phyloP scores from a whole-genome alignment of 2,888 invertebrate genomes.

The Hirtodrosophila cameraria region DNA sequence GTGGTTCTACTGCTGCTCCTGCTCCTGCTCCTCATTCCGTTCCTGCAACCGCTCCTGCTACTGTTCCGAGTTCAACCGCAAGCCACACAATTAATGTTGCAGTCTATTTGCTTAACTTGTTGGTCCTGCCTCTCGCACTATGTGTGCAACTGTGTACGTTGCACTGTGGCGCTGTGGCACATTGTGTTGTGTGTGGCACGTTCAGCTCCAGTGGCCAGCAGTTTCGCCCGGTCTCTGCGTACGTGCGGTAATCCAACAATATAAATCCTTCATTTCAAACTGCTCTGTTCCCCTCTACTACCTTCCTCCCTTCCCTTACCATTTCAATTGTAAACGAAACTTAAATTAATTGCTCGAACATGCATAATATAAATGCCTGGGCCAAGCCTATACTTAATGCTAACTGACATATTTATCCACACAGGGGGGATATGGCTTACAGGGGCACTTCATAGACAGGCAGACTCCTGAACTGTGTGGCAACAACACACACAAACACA shows the following conservation, averaged over 20 bases:
- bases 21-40: neutral
- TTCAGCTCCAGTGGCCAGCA: conserved; percentile 60
- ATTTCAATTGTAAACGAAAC: conserved; percentile 76
- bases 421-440: conserved; percentile 31
- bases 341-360: conserved; percentile 77
- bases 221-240: conserved; percentile 31
- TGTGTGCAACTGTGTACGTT: conserved; percentile 23
- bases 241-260: conserved; percentile 75
- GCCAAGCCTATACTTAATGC: conserved; percentile 64
- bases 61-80: conserved; percentile 40
- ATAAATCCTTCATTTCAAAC: conserved; percentile 71
- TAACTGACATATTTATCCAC: conserved; percentile 75
- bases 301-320: conserved; percentile 12
- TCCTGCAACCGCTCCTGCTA: neutral
- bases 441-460: conserved; percentile 10
- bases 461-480: neutral
- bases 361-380: conserved; percentile 72
- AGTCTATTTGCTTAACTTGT: conserved; percentile 81
- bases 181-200: conserved; percentile 35
- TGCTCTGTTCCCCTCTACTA: neutral
- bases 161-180: conserved; percentile 32
- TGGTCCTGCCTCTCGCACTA: no score
- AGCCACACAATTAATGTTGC: conserved; percentile 81
- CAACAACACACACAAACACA: conserved; percentile 4
- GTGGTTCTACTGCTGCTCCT: neutral